A percentile compares a stretch with the other conserved stretches of the same genome.
Evolutionary conservation across 2,888 invertebrate genomes (phyloP).

Genomic region (Rhagonycha fulva): DNA sequence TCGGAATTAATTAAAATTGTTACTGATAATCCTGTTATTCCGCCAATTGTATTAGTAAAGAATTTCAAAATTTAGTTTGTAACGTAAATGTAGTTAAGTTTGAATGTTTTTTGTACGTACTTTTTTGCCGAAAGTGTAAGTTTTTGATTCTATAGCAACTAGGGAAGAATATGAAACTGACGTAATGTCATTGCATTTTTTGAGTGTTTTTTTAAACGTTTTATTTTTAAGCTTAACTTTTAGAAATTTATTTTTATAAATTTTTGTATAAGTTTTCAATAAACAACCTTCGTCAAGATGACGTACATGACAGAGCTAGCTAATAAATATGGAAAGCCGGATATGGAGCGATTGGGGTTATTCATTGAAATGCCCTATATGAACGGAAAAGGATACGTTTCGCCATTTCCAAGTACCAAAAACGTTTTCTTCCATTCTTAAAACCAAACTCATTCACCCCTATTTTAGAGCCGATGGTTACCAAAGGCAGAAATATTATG

Average conservation of each 20-base stretch:
- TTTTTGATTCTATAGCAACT: neutral
- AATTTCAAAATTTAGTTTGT: too few species aligned
- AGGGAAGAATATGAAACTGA: neutral
- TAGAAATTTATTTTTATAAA: neutral
- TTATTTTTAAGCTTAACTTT: neutral
- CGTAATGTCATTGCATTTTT: neutral
- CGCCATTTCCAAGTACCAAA: conserved; percentile 40
- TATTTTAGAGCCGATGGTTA: conserved; percentile 24
- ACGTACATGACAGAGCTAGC: conserved; percentile 6
- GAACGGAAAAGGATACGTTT: conserved; percentile 47
- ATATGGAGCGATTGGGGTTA: conserved; percentile 54
- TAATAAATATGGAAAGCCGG: conserved; percentile 46
- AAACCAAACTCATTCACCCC: neutral
- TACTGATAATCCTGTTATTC: too few species aligned
- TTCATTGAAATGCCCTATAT: conserved; percentile 55
- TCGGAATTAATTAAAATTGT: too few species aligned
- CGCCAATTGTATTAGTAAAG: too few species aligned
- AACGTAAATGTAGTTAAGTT: too few species aligned
- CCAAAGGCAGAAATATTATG: conserved; percentile 47
- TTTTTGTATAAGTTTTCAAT: neutral
- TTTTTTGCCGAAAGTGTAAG: too few species aligned
- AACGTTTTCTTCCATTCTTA: neutral
- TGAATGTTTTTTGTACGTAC: too few species aligned
- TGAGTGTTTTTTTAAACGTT: neutral
- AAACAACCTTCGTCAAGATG: neutral